Base-by-base conservation (phyloP, 1,140 invertebrate genomes). In the Cylas formicarius region DNA sequence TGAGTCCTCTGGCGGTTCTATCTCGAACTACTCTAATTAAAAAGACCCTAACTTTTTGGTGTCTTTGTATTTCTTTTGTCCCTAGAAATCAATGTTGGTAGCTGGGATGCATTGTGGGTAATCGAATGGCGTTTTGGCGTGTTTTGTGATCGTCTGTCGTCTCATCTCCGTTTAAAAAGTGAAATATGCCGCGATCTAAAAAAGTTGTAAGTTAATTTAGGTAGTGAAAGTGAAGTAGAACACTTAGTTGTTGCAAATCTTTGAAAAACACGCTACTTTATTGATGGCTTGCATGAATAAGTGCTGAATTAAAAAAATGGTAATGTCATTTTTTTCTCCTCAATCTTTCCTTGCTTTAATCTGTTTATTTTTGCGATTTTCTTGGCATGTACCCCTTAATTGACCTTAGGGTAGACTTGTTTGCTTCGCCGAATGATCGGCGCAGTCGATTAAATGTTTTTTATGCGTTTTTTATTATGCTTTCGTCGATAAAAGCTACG, bases 51-150 rank as follows among this genome's bases (percentile, higher is more conserved):
- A 57, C 39, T 61, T 65, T 63, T 62, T 57, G 50, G 60, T 62
- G 60, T 44, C 55, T 57, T 63, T 58, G 45, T 26, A 23, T 56
- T 61, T 61, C 62, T 63, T 63, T 62, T 58, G 53, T 52, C 56
- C 35, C 53, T 39, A 62, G 61, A 62, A 65, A 65, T 65, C 63
- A 60, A 65, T 65, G 63, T 65, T 65, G 63, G 63, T 44, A 65
- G 47, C 54, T 48, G 48, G 37, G 52, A 44, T 47, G 24, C 43
- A 47, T 55, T 29, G 17, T 41, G 52, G 46, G 44, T 42, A 50
- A 38, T 48, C 23, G 36, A 47, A 53, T 53, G 52, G 52, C 52
- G 46, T 44, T 52, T 48, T 48, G 27, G 51, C 48, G 56, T 56
- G 47, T 52, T 49, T 46, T 48, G 42, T 38, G 38, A 31, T 32